Evolutionary conservation across 1,140 invertebrate species (phyloP), one percentile per base, ranked within the genome.

Genomic region (Triops cancriformis): DNA sequence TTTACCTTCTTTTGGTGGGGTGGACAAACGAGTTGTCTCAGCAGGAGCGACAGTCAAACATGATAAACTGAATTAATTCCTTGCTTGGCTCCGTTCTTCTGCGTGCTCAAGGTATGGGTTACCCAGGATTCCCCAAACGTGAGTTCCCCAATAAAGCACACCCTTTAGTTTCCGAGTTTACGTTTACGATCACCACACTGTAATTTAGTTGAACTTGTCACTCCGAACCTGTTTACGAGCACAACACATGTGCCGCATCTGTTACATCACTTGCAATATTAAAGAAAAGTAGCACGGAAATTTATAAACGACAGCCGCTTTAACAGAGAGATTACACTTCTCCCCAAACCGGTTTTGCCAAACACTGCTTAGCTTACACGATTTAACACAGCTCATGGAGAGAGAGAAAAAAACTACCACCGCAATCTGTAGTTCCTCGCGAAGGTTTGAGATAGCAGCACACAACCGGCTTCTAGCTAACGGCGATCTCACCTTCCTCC

Each of bases 21-120:
- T 64, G 0, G 31, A 37, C 51, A 18, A 64, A 64, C n/a, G 51
- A 64, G 51, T 64, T 64, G 51, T 23, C 51, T 64, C 51, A 64
- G 51, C 51, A 64, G 14, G 51, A 23, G 23, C 51, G 51, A 64
- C 51, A 64, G 51, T 23, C 51, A 64, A 23, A 64, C 51, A 64
- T 64, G 51, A 64, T 64, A 64, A 64, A 64, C 23, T 64, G 51
- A 64, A 64, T 64, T 64, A 64, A 64, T 23, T 64, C 51, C 51
- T 64, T 64, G 51, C 51, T 64, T 64, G 10, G 10, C 51, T 64
- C 23, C 51, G 14, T 5, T 64, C 51, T 64, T 64, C n/a, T 23
- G 23, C 18, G 51, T 23, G 14, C 51, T 64, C 23, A 14, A 23
- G 23, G 23, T n/a, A 64, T n/a, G 31, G 31, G 31, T 37, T 37